Percentiles rank a stretch among this genome's conserved stretches.
These are phyloP conservation scores for Pedionomus torquatus DNA, from an alignment of 2,113 vertebrate genomes.

Conservation along the genomic window DNA sequence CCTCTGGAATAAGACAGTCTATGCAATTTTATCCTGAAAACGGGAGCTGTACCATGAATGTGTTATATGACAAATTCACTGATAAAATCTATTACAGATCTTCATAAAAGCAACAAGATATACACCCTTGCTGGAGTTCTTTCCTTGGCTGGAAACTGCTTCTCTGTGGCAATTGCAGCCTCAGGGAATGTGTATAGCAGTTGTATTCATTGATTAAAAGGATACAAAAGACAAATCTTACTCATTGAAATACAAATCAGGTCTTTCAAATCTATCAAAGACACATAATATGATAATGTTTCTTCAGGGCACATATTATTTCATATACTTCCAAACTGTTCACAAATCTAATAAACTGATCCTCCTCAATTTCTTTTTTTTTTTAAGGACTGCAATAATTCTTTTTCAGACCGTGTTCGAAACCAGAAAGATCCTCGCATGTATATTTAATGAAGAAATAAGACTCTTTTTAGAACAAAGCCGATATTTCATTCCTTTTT, in stretches of 20 bases:
- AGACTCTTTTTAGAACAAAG: not conserved
- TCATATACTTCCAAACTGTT: slow-evolving; percentile 39
- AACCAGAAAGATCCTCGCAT: slow-evolving; percentile 7
- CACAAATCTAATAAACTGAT: slow-evolving; percentile 48
- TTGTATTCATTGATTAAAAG: slow-evolving; percentile 69
- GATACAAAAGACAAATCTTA: slow-evolving; percentile 58
- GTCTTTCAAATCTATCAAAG: slow-evolving; percentile 56
- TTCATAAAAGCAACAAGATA: not conserved
- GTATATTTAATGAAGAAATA: slow-evolving; percentile 49
- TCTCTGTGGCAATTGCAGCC: slow-evolving; percentile 50
- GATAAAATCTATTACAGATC: slow-evolving; percentile 22
- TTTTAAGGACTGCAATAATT: slow-evolving; percentile 16
- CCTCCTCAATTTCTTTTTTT: not conserved
- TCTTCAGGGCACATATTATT: slow-evolving; percentile 50
- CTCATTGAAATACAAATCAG: slow-evolving; percentile 58
- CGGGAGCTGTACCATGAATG: not conserved
- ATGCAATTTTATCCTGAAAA: not conserved
- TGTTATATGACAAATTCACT: not conserved
- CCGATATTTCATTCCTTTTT: not conserved
- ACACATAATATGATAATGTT: slow-evolving; percentile 35
- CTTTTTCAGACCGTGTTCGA: slow-evolving; percentile 7
- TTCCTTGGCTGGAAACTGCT: slow-evolving; percentile 13
- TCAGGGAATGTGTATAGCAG: slow-evolving; percentile 19
- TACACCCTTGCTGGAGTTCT: not conserved
- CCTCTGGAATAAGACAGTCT: not conserved